Evolutionary conservation across 2,797 vertebrate species (phyloP), one percentile per base, ranked within the genome.

Genomic region (Cossypha dichroa): DNA sequence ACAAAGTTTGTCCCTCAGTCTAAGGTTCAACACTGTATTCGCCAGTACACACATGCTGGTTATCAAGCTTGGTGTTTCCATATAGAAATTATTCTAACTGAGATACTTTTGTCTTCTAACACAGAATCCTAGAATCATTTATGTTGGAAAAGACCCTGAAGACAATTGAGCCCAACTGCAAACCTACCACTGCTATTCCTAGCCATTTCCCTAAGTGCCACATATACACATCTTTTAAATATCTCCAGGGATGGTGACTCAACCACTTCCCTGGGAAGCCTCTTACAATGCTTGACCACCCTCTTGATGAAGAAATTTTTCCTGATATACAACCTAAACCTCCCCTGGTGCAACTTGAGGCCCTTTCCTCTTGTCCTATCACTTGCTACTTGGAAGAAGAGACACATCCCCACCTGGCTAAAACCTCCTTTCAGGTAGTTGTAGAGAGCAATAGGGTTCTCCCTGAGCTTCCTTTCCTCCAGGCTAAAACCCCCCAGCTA

Each of bases 391-490:
- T 31, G 15, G 29, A 52, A 88, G 11, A 83, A 59, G 26, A 55
- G n/a, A 68, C 34, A 2, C 1, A 41, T 38, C 5, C 5, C 7
- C 45, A 21, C 6, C 20, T 41, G 4, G 2, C 11, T 63, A 31
- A 33, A 2, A 25, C 5, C 26, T 55, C 40, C n/a, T 51, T 60
- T 56, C 55, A 76, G 12, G n/a, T 4, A 22, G 14, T 4, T 49
- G 10, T 18, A 45, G 40, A 58, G 29, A 51, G 8, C 0, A 0
- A 2, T 15, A 25, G 46, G 10, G 19, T 34, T 69, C 36, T 28
- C 26, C 20, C 10, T 33, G 6, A 51, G 23, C 31, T 6, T 82
- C 7, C 15, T 46, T 16, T 43, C 55, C 31, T 51, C 28, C 41
- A 60, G 46, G 5, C 11, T 52, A 56, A 74, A 64, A 2, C 0